Evolutionary conservation across 2,888 invertebrate genomes (phyloP), one percentile per base, ranked within the genome.

Genomic region (Xanthia icteritia): DNA sequence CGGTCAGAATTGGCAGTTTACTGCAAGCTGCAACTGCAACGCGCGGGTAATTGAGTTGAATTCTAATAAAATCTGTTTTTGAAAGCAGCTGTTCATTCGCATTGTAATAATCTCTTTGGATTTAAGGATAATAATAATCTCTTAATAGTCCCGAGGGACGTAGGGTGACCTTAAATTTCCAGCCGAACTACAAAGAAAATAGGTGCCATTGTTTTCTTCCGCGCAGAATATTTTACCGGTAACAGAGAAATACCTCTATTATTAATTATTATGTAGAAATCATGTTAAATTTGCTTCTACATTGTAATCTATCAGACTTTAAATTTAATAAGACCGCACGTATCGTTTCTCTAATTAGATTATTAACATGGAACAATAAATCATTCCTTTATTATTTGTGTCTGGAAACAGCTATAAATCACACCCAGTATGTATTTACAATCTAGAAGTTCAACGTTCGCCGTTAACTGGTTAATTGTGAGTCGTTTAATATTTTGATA

Each of bases 401-500:
- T 86, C 79, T 79, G 54, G 60, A 31, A 69, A 73, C 17, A 74
- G 20, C 58, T 60, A 69, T 83, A 77, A 79, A 79, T 82, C 66
- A 73, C 42, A 56, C 23, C 45, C 65, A 27, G 36, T 69, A 45
- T 73, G 54, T 71, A 67, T 85, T 85, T 84, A 70, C 82, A 73
- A 77, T 85, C n/a, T 51, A 70, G 15, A 56, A 85, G 86, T 85
- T 85, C 84, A 86, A 86, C 69, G 86, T 45, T 36, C 84, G 65
- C 58, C 51, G 58, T 63, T 66, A 69, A 75, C 60, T 87, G 73
- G 76, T 83, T 85, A 84, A 87, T 85, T 85, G 75, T 27, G 23
- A 72, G 79, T 79, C 76, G 31, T 74, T 83, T 83, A 83, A 85
- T 77, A 84, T 72, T 76, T 79, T 88, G 79, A 89, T 81, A 73